Conservation (phyloP, 2,888 invertebrate species). For the Acanthococcus lagerstroemiae region DNA sequence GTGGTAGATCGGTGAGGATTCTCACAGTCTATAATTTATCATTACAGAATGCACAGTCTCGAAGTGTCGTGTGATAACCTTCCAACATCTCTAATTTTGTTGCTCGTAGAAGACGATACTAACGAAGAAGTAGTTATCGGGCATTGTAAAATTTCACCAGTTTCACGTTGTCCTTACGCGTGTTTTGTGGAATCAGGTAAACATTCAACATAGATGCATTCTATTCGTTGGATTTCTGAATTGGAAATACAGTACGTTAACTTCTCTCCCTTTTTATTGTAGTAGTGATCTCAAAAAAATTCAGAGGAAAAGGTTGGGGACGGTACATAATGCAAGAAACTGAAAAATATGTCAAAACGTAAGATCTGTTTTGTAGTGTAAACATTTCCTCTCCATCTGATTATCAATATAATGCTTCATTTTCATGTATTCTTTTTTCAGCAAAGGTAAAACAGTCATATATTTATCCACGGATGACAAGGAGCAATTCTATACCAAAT, state of each 20-base stretch:
- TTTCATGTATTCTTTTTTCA: slow-evolving; percentile 33
- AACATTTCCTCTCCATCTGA: neutral
- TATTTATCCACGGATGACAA: slow-evolving; percentile 40
- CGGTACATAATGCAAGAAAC: slow-evolving; percentile 61
- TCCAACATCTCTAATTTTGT: slow-evolving; percentile 46
- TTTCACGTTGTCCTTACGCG: slow-evolving; percentile 57
- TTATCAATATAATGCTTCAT: neutral
- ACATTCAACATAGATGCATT: neutral
- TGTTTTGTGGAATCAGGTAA: slow-evolving; percentile 66
- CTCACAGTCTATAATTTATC: slow-evolving; percentile 15
- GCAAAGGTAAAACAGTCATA: slow-evolving; percentile 37
- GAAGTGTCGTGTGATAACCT: slow-evolving; percentile 60
- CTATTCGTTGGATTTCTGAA: neutral
- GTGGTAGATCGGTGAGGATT: neutral
- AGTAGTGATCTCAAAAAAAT: slow-evolving; percentile 56
- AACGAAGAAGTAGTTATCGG: slow-evolving; percentile 52
- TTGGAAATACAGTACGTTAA: no score
- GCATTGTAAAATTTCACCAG: slow-evolving; percentile 66
- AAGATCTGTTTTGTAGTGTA: slow-evolving; percentile 39
- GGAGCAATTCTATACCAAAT: slow-evolving; percentile 40
- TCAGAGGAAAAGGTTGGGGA: slow-evolving; percentile 66
- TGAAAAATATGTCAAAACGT: slow-evolving; percentile 57
- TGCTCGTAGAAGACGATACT: slow-evolving; percentile 41
- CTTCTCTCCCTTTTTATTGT: slow-evolving; percentile 35
- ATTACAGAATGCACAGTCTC: slow-evolving; percentile 54